These are phyloP conservation scores for Synergus umbraculus DNA, from an alignment of 2,888 invertebrate genomes.

Conservation along the genomic window DNA sequence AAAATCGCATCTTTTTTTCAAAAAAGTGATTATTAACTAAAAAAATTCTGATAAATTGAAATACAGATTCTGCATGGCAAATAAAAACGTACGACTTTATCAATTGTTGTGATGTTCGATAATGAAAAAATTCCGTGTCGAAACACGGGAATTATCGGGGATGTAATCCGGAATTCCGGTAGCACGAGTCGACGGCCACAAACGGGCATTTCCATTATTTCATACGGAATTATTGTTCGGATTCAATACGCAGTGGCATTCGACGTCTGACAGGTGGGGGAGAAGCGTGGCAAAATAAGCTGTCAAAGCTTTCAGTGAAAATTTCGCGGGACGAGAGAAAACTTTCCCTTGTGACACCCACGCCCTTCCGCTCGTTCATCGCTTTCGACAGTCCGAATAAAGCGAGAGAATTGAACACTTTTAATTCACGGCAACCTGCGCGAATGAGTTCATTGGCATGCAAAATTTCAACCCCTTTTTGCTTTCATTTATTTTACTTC, in stretches of 20 bases:
- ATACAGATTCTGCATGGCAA: neutral
- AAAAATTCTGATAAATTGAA: no score
- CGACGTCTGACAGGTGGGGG: slow-evolving; percentile 59
- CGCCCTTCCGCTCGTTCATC: slow-evolving; percentile 8
- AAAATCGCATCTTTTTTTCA: no score
- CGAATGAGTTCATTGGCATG: neutral
- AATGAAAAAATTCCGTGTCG: slow-evolving; percentile 57
- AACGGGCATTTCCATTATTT: slow-evolving; percentile 57
- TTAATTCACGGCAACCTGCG: slow-evolving; percentile 1
- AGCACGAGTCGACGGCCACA: slow-evolving; percentile 51
- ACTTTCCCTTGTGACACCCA: slow-evolving; percentile 23
- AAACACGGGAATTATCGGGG: slow-evolving; percentile 59
- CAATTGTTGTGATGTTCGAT: neutral
- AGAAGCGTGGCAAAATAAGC: slow-evolving; percentile 67
- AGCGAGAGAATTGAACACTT: neutral
- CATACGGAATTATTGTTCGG: slow-evolving; percentile 68
- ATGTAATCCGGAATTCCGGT: slow-evolving; percentile 65
- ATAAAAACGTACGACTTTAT: neutral
- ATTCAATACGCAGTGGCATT: slow-evolving; percentile 71
- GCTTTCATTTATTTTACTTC: neutral
- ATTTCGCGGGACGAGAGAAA: slow-evolving; percentile 52
- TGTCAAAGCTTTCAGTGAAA: slow-evolving; percentile 69
- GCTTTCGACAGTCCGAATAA: slow-evolving; percentile 15
- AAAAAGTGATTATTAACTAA: neutral
- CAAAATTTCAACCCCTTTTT: neutral